Conservation (phyloP, 2,113 vertebrate species). For the Zosterops pallidus region DNA sequence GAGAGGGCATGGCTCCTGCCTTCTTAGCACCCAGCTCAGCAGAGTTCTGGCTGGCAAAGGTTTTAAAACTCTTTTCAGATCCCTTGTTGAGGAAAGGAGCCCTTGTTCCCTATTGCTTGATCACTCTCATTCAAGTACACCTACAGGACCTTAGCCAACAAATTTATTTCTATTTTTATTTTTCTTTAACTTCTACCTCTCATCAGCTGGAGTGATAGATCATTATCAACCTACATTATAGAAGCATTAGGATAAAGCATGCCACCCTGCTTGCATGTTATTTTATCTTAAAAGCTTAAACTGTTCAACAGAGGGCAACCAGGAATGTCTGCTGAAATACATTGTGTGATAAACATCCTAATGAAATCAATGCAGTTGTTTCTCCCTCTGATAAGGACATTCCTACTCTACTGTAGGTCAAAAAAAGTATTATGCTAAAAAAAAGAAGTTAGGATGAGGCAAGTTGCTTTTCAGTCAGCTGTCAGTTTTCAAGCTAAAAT, state of each 20-base stretch:
- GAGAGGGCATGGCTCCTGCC: background rate
- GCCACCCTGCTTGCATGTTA: background rate
- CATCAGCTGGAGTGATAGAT: background rate
- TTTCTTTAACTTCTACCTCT: slow-evolving; percentile 8
- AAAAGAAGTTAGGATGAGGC: background rate
- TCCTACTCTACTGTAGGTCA: background rate
- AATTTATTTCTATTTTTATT: background rate
- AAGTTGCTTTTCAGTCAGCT: background rate
- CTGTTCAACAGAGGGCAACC: background rate
- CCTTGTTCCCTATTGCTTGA: background rate
- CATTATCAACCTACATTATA: slow-evolving; percentile 22
- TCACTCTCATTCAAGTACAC: background rate
- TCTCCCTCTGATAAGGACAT: background rate
- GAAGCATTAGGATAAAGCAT: slow-evolving; percentile 35
- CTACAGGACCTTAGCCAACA: background rate
- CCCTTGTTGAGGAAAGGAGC: background rate
- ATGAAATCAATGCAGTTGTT: slow-evolving; percentile 15
- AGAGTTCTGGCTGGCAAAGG: background rate
- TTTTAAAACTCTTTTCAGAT: background rate
- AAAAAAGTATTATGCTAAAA: background rate
- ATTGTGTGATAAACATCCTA: slow-evolving; percentile 42
- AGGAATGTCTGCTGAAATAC: slow-evolving; percentile 12
- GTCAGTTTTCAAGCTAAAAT: background rate
- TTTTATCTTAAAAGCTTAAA: slow-evolving; percentile 48
- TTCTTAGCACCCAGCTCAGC: accelerated